phyloP scores from a whole-genome alignment of 2,797 vertebrate genomes.

The Ceryle rudis region DNA sequence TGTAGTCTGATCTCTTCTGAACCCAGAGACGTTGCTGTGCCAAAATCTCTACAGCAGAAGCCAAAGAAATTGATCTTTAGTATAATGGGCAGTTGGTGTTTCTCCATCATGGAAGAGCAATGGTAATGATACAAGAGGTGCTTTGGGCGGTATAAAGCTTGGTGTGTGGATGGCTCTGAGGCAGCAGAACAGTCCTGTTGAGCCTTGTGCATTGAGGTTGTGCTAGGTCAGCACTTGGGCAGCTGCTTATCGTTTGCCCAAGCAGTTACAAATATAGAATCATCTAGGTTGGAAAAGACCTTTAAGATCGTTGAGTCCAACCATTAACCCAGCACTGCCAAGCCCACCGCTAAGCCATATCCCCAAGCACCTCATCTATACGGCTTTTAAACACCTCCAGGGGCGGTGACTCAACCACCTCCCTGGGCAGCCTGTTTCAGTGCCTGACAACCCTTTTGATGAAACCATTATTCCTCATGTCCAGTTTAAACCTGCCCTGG shows the following conservation, averaged over 20 bases:
- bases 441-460: too few relatives aligned
- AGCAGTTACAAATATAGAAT: background rate
- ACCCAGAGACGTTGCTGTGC: background rate
- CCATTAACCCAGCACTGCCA: too few relatives aligned
- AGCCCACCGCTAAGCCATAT: too few relatives aligned
- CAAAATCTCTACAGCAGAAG: background rate
- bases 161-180: background rate
- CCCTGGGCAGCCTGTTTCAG: too few relatives aligned
- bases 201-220: accelerated
- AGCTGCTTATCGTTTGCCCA: background rate
- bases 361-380: too few relatives aligned
- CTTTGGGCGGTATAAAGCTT: background rate
- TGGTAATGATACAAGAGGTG: background rate
- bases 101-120: background rate
- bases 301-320: too few relatives aligned
- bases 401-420: too few relatives aligned
- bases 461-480: too few relatives aligned
- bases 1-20: background rate
- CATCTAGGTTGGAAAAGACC: too few relatives aligned
- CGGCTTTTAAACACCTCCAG: too few relatives aligned
- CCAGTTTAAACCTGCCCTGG: too few relatives aligned
- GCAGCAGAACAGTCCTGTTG: background rate
- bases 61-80: background rate
- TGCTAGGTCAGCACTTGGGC: background rate
- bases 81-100: background rate